These are phyloP conservation scores for Heliconius congener DNA, from an alignment of 1,140 invertebrate genomes.

Conservation along the genomic window DNA sequence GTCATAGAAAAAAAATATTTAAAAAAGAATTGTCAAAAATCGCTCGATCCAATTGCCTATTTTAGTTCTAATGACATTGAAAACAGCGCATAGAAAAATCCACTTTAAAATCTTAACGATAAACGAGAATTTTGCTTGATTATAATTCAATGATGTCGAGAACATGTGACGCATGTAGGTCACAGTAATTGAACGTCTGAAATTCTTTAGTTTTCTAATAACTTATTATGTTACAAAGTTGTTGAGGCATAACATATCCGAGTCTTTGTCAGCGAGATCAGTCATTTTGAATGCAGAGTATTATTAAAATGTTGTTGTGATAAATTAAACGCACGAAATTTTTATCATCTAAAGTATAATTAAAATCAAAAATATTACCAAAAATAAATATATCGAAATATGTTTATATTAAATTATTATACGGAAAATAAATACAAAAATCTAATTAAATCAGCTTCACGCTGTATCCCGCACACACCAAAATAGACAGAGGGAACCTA, in stretches of 20 bases:
- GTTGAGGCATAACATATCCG: not conserved
- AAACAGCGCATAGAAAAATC: not conserved
- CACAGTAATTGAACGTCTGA: conserved; percentile 23
- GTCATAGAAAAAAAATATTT: not conserved
- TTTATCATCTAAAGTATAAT: no score
- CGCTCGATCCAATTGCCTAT: conserved; percentile 17
- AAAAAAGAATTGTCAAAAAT: not conserved
- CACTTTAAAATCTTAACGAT: not conserved
- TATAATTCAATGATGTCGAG: not conserved
- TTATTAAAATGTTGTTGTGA: no score
- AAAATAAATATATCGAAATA: no score
- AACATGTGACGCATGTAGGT: conserved; percentile 23
- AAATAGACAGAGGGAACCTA: no score
- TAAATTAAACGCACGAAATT: no score
- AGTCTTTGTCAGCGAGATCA: not conserved
- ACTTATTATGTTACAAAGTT: not conserved
- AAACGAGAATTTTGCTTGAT: not conserved
- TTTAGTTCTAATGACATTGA: conserved; percentile 12
- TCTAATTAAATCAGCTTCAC: no score
- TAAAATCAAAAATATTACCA: no score
- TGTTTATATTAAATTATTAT: no score
- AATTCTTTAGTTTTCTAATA: conserved; percentile 13
- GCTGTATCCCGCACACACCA: no score
- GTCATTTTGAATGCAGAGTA: not conserved
- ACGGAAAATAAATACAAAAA: no score